phyloP scores from a whole-genome alignment of 2,888 invertebrate genomes.

The Amiota mariae region DNA sequence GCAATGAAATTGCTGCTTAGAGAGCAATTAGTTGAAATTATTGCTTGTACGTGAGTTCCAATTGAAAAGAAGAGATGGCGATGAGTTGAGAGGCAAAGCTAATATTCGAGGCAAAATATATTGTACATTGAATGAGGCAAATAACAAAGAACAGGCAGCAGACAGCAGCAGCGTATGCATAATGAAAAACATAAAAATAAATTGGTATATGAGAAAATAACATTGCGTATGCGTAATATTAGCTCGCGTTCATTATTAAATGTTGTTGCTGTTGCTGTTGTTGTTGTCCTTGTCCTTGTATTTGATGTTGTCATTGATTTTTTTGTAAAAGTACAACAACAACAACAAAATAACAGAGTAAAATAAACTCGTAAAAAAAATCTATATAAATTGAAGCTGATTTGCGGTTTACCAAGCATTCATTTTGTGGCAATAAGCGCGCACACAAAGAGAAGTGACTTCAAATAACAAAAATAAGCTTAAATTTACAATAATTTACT shows the following conservation, averaged over 20 bases:
- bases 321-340: too few relatives aligned
- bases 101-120: too few relatives aligned
- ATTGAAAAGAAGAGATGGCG: constrained; percentile 39
- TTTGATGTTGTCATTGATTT: too few relatives aligned
- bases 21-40: constrained; percentile 70
- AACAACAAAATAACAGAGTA: constrained; percentile 12
- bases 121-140: constrained; percentile 32
- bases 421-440: constrained; percentile 22
- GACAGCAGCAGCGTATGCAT: neutral
- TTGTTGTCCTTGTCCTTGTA: too few relatives aligned
- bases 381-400: constrained; percentile 49
- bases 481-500: constrained; percentile 50
- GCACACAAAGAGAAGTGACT: neutral
- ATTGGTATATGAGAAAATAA: neutral
- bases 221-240: constrained; percentile 57
- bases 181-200: constrained; percentile 22
- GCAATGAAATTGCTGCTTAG: constrained; percentile 67
- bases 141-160: neutral
- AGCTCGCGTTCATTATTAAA: too few relatives aligned
- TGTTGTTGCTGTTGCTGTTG: too few relatives aligned
- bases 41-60: constrained; percentile 66
- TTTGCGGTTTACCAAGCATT: constrained; percentile 56
- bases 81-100: too few relatives aligned
- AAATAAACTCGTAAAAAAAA: neutral
- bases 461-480: constrained; percentile 10